Evolutionary conservation across 2,888 invertebrate genomes (phyloP), one percentile per base, ranked within the genome.

Genomic region (Yponomeuta plumbellus): DNA sequence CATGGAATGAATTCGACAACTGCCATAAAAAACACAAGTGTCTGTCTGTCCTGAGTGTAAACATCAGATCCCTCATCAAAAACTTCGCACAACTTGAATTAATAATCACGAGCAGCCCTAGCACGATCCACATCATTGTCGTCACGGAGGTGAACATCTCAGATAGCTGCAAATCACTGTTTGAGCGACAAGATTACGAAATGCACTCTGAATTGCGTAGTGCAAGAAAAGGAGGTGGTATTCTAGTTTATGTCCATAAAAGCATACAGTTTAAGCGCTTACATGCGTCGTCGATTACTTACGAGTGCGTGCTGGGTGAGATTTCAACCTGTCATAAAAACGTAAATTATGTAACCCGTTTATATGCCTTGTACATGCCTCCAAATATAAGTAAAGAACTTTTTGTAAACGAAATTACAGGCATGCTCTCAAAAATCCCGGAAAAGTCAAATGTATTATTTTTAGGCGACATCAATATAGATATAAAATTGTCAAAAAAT

Each of bases 31-130:
- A 5, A 23, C 1, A 10, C 59, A 13, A 21, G 23, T 23, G 26
- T 61, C n/a, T 34, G 62, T n/a, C 57, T 13, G 6, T 66, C 10
- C 23, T 69, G 11, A 61, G 63, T 57, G 66, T 69, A 4, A 69
- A 69, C 40, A 68, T 69, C 20, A 23, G 67, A 22, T 68, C 68
- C 5, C 56, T 68, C 23, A 65, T 67, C 4, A 67, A 67, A 66
- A 70, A 71, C 34, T 69, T 70, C 61, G 39, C 34, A 10, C 68
- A 70, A 8, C 63, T 71, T n/a, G 70, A 71, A 67, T 68, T 66
- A 13, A 70, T 69, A 40, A 22, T 69, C 22, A 6, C 22, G 13
- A 64, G 21, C 22, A 67, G 67, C 23, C 10, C 17, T 22, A 34
- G 57, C 5, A 62, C 34, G 40, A 64, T 69, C 40, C 68, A 69